These are phyloP conservation scores for Sterna hirundo DNA, from an alignment of 2,113 vertebrate genomes.

Conservation along the genomic window DNA sequence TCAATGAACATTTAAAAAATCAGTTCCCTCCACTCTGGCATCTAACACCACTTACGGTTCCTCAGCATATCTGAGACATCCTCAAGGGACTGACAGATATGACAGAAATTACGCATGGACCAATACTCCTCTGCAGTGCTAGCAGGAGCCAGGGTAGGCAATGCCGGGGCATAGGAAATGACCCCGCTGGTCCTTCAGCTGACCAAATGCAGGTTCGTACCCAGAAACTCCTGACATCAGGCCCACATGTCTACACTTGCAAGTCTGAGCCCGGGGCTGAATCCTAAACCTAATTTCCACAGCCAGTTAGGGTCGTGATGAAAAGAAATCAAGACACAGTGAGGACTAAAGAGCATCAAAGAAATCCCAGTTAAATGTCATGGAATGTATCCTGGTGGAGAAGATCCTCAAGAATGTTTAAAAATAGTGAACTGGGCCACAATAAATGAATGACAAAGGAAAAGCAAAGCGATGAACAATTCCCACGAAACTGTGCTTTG, in stretches of 20 bases:
- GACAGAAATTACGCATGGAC: not conserved
- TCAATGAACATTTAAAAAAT: not conserved
- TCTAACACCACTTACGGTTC: not conserved
- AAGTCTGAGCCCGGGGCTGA: not conserved
- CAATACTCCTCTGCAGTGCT: not conserved
- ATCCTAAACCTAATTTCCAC: not conserved
- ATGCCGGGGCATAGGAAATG: not conserved
- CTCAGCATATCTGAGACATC: not conserved
- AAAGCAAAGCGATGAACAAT: not conserved
- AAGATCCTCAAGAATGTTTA: not conserved
- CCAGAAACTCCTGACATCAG: not conserved
- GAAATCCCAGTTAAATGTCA: not conserved
- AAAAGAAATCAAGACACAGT: not conserved
- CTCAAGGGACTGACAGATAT: not conserved
- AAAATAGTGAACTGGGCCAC: not conserved
- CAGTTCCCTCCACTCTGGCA: not conserved
- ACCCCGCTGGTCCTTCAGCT: not conserved
- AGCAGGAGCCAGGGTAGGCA: not conserved
- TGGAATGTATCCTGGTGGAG: not conserved
- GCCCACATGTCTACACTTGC: not conserved
- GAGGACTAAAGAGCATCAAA: not conserved
- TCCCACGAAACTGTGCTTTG: not conserved
- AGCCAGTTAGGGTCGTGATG: fast-evolving
- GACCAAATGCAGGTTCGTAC: not conserved
- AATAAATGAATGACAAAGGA: not conserved